phyloP scores from a whole-genome alignment of 2,113 vertebrate genomes.

The Brachypteracias leptosomus region DNA sequence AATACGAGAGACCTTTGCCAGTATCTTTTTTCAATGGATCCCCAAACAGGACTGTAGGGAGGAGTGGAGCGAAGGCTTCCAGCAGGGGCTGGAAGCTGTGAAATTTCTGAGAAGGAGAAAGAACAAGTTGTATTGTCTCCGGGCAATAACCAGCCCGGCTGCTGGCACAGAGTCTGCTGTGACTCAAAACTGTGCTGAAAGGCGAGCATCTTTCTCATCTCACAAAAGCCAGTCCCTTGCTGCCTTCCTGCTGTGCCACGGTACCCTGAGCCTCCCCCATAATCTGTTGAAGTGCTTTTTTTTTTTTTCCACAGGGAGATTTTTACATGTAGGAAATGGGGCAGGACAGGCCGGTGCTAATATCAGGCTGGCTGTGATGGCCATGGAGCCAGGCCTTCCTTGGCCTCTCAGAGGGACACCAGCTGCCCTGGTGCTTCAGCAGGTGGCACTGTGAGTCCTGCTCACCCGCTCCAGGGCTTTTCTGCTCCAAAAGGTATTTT shows the following conservation, averaged over 20 bases:
- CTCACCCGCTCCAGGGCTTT: not conserved
- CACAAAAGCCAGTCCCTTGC: not conserved
- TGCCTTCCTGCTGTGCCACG: not conserved
- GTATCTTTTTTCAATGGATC: not conserved
- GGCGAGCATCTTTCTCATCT: not conserved
- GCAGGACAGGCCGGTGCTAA: not conserved
- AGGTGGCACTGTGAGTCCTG: conserved; percentile 59
- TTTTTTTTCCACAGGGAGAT: not conserved
- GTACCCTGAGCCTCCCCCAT: not conserved
- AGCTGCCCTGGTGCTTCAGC: not conserved
- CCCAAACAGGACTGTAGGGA: not conserved
- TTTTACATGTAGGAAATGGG: not conserved
- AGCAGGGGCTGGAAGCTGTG: not conserved
- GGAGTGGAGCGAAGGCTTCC: not conserved
- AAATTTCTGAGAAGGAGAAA: conserved; percentile 21
- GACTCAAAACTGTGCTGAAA: not conserved
- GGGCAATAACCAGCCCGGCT: not conserved
- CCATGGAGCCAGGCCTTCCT: not conserved
- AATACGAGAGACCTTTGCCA: not conserved
- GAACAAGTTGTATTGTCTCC: conserved; percentile 30
- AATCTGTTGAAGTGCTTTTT: not conserved
- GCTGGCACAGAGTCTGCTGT: not conserved
- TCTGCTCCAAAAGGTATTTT: conserved; percentile 26
- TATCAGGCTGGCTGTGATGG: not conserved
- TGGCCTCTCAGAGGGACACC: not conserved